Evolutionary conservation across 2,113 vertebrate species (phyloP).

Genomic region (Erinaceus europaeus): DNA sequence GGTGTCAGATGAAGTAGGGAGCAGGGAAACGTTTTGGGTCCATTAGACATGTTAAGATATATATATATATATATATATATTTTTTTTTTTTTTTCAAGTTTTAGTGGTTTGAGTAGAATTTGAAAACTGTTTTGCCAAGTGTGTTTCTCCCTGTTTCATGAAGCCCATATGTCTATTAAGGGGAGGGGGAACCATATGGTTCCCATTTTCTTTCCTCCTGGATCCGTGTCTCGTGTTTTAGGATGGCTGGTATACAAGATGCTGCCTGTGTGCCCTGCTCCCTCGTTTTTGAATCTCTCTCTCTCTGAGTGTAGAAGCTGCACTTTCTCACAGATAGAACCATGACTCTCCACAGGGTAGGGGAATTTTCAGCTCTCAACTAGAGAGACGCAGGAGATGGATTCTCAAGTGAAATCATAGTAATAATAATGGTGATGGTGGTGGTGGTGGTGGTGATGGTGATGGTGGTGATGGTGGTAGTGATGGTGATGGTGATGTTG

Average conservation of each 20-base stretch:
- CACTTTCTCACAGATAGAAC: conserved; percentile 31
- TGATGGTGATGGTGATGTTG: too few species aligned
- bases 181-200: conserved; percentile 68
- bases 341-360: background rate
- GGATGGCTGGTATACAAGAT: conserved; percentile 55
- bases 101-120: conserved; percentile 71
- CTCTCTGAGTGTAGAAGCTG: conserved; percentile 57
- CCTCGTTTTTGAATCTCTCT: conserved; percentile 37
- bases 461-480: too few species aligned
- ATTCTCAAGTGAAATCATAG: background rate
- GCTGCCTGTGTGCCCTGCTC: background rate
- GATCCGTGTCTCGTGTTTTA: conserved; percentile 60
- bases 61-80: too few species aligned
- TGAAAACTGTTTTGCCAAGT: conserved; percentile 64
- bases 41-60: conserved; percentile 73
- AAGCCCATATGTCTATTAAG: conserved; percentile 72
- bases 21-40: conserved; percentile 69
- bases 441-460: too few species aligned
- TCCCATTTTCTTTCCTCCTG: conserved; percentile 64
- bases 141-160: conserved; percentile 67
- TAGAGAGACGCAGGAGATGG: background rate
- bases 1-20: conserved; percentile 59
- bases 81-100: conserved; percentile 78
- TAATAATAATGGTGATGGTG: too few species aligned
- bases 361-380: background rate